Percentiles rank a stretch among this genome's conserved stretches.
These are phyloP conservation scores for Anguilla obscura DNA, from an alignment of 2,797 vertebrate genomes.

Conservation along the genomic window DNA sequence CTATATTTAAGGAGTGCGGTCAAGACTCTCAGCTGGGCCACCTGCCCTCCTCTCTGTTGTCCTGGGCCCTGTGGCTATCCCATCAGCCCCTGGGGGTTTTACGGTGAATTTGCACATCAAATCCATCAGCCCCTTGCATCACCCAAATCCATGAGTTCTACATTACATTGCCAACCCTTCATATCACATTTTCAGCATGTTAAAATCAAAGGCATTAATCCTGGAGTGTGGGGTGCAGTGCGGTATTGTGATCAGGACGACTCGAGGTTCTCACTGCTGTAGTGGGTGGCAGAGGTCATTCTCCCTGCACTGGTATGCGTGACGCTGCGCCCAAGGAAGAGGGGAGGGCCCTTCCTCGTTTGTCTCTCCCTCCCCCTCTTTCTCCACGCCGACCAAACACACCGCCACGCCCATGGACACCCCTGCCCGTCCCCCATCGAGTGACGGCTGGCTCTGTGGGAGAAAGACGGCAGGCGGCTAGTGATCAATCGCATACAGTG, in stretches of 20 bases:
- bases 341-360: slow-evolving; percentile 40
- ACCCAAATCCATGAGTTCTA: no score
- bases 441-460: slow-evolving; percentile 51
- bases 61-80: slow-evolving; percentile 16
- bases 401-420: slow-evolving; percentile 32
- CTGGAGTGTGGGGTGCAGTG: not conserved
- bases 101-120: slow-evolving; percentile 35
- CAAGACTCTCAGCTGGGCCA: slow-evolving; percentile 63
- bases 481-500: not conserved
- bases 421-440: slow-evolving; percentile 19
- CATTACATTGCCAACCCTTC: no score
- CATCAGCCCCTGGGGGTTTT: not conserved
- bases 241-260: not conserved
- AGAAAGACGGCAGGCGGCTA: not conserved
- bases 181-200: not conserved
- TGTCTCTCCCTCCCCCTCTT: slow-evolving; percentile 23
- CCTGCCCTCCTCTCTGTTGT: slow-evolving; percentile 1
- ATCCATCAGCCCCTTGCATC: no score
- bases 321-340: slow-evolving; percentile 49
- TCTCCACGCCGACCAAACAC: slow-evolving; percentile 53
- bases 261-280: slow-evolving; percentile 68
- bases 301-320: slow-evolving; percentile 57
- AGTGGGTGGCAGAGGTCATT: slow-evolving; percentile 62
- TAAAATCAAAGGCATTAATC: not conserved
- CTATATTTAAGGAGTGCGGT: not conserved